Base-by-base conservation (phyloP, 2,888 invertebrate species). In the Galerucella pusilla region DNA sequence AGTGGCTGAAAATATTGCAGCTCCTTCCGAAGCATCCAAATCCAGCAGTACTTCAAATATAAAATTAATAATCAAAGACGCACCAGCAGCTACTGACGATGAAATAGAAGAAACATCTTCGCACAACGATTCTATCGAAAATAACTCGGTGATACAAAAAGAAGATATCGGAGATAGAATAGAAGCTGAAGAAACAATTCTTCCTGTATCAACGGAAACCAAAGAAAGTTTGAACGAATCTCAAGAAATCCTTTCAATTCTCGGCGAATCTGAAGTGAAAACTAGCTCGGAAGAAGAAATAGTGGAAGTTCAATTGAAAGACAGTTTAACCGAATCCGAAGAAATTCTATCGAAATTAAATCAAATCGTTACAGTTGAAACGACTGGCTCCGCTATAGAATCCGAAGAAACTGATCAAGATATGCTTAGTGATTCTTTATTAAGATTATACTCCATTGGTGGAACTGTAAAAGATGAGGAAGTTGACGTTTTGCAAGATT, bases 291-390 rank as follows among this genome's bases (percentile, higher is more conserved):
- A 71, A 16, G 61, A 71, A 60, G 60, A 60, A 60, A n/a, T 60
- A 12, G 11, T 35, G 1, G 49, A 72, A 1, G 52, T 20, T 57
- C 54, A 68, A 54, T 25, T 67, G 12, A 68, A 70, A 59, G 59
- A 69, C 35, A 75, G 59, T 46, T 35, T 77, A 28, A 77, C 66
- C 57, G 64, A 73, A 42, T 71, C 74, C 11, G 70, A 74, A 57
- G 75, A 74, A 74, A 77, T 77, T 14, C 65, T 77, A n/a, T 74
- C 71, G 5, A 73, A 66, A 63, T 64, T 77, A 20, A 74, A 68
- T 63, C 73, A 70, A 20, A 66, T 64, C 14, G 68, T 69, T 20
- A 46, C 28, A 35, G 42, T 42, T 28, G 63, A 63, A 63, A 59
- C 11, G 3, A 59, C 20, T 5, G 25, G 59, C 11, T 59, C 63